Evolutionary conservation across 2,113 vertebrate species (phyloP).

Genomic region (Ovis canadensis): DNA sequence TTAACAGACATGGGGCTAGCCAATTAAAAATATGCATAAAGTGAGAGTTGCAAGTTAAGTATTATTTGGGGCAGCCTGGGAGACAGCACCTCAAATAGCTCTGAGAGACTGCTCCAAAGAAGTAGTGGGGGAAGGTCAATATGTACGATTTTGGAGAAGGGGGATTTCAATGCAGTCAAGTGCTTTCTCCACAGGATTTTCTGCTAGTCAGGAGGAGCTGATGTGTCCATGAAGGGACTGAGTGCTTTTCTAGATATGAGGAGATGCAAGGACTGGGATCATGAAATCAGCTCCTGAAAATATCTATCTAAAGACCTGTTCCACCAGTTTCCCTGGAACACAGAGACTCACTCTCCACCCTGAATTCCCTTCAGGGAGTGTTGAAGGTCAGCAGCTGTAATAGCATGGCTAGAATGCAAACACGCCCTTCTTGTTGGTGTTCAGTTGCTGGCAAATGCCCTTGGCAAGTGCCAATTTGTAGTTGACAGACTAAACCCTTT

Average conservation of each 20-base stretch:
- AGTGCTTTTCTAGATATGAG: neutral
- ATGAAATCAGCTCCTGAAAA: neutral
- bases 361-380: neutral
- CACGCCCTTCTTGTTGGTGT: neutral
- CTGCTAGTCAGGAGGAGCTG: neutral
- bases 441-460: neutral
- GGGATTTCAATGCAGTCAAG: neutral
- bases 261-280: neutral
- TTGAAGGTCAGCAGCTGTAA: neutral
- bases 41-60: neutral
- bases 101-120: neutral
- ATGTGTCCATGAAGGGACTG: neutral
- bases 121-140: neutral
- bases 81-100: neutral
- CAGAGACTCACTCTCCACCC: neutral
- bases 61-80: neutral
- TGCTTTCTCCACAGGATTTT: neutral
- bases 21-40: neutral
- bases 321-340: neutral
- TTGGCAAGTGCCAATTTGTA: neutral
- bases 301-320: neutral
- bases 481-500: neutral
- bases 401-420: neutral
- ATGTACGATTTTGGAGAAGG: neutral
- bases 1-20: neutral